Base-by-base conservation (phyloP, 2,888 invertebrate species). In the Netelia virgata region DNA sequence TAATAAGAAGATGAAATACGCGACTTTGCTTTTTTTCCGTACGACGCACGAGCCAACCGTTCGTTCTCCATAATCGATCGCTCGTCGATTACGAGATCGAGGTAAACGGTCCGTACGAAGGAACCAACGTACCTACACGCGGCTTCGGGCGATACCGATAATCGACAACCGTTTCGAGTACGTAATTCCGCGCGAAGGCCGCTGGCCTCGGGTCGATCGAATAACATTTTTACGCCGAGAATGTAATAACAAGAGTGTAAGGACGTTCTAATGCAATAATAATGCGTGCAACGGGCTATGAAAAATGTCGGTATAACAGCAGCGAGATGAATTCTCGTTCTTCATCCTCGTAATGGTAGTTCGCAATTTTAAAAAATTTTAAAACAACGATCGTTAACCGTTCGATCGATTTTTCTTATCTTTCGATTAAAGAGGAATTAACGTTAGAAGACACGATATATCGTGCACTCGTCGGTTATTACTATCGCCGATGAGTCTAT, bases 131-230 rank as follows among this genome's bases (percentile, higher is more conserved):
- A n/a, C n/a, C n/a, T n/a, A n/a, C 2, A 47, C 10, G 47, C 73
- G 50, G 83, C 70, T 79, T 64, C 74, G 50, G 72, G 72, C 82
- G 55, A n/a, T 68, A 70, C 36, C 70, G 78, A 86, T 86, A 86
- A 88, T 88, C 84, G 87, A 83, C 85, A 36, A 80, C 80, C 80
- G 73, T 86, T 83, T 86, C 82, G 53, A 88, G 83, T 76, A 59
- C 47, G 57, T 73, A 59, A 89, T 86, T 81, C 81, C 83, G 79
- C 73, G 63, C 85, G 88, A 89, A 89, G 88, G 89, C 85, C 87
- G 84, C 18, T 16, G 47, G 75, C 69, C 74, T 63, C 66, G 64
- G 66, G 47, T 72, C 81, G 50, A 61, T 69, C 28, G 41, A 69
- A 16, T 43, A 41, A 18, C n/a, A 20, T 75, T 75, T 70, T 43